These are phyloP conservation scores for Tenthredo livida DNA, from an alignment of 2,888 invertebrate genomes.

Conservation along the genomic window DNA sequence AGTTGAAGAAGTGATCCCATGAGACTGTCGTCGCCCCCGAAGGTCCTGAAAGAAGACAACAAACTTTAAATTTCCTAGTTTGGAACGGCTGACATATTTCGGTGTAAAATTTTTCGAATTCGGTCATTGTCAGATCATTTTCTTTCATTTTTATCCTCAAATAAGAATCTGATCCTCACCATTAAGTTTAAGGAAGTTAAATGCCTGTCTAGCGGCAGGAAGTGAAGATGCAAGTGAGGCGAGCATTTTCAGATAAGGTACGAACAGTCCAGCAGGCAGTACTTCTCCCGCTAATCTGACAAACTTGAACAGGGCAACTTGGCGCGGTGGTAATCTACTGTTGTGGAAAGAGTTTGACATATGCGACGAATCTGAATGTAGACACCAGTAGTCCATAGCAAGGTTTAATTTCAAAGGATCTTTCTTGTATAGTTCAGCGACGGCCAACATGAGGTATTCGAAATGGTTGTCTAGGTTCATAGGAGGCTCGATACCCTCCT, in stretches of 20 bases:
- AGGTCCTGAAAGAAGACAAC: conserved; percentile 64
- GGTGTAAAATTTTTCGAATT: not conserved
- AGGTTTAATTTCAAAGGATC: conserved; percentile 87
- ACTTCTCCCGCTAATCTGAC: conserved; percentile 93
- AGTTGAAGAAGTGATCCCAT: conserved; percentile 92
- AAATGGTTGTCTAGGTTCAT: conserved; percentile 88
- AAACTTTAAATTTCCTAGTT: not conserved
- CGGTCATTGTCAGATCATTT: not conserved
- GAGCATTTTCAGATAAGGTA: conserved; percentile 93
- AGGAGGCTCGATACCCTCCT: conserved; percentile 89
- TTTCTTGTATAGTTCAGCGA: conserved; percentile 88
- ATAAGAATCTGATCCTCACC: conserved; percentile 69
- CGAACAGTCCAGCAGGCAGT: conserved; percentile 90
- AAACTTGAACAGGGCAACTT: conserved; percentile 93
- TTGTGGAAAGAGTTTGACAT: conserved; percentile 73
- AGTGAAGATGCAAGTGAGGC: conserved; percentile 88
- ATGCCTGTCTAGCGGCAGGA: conserved; percentile 89
- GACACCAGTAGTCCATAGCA: conserved; percentile 91
- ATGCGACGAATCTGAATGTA: conserved; percentile 78
- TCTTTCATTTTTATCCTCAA: not conserved
- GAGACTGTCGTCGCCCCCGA: conserved; percentile 82
- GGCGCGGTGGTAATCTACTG: conserved; percentile 80
- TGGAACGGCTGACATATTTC: not conserved
- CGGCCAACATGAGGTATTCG: conserved; percentile 89
- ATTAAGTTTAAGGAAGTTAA: conserved; percentile 87